phyloP scores from a whole-genome alignment of 2,113 vertebrate species.

The Phalacrocorax brasilianus region DNA sequence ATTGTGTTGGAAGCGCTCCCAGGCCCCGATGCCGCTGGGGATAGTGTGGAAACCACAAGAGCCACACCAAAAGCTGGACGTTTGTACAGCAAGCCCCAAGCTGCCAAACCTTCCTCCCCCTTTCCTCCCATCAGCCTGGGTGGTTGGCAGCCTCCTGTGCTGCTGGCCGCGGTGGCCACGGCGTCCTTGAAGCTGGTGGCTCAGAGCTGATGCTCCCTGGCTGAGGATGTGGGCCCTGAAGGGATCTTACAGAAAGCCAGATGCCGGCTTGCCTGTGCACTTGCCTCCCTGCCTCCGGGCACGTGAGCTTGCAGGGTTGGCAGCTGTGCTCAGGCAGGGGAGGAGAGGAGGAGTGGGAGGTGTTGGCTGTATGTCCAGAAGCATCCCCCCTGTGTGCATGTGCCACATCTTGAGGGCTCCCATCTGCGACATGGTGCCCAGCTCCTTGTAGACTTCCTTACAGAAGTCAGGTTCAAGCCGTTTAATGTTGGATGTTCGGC shows the following conservation, averaged over 20 bases:
- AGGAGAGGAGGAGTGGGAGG: not conserved
- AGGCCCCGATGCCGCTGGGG: not conserved
- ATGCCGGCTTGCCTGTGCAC: rapidly evolving
- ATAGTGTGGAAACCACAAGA: not conserved
- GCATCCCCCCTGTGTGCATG: rapidly evolving
- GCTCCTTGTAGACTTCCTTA: not conserved
- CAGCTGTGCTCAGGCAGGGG: rapidly evolving
- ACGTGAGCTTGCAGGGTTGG: rapidly evolving
- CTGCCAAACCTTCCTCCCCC: not conserved
- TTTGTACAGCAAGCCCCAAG: not conserved
- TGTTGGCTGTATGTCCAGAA: not conserved
- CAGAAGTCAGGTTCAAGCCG: not conserved
- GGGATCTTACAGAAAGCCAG: not conserved
- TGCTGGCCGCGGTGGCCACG: rapidly evolving
- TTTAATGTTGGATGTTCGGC: rapidly evolving
- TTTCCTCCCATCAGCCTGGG: not conserved
- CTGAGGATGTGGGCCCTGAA: rapidly evolving
- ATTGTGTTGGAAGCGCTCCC: not conserved
- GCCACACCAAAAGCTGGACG: not conserved
- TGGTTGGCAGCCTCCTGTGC: not conserved
- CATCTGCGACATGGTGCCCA: rapidly evolving
- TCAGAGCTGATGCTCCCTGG: not conserved
- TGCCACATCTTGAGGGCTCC: rapidly evolving
- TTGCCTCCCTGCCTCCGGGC: not conserved
- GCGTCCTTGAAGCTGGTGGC: not conserved